Conservation (phyloP, 92 coral and sea anemone genomes). For the Siderastrea radians region DNA sequence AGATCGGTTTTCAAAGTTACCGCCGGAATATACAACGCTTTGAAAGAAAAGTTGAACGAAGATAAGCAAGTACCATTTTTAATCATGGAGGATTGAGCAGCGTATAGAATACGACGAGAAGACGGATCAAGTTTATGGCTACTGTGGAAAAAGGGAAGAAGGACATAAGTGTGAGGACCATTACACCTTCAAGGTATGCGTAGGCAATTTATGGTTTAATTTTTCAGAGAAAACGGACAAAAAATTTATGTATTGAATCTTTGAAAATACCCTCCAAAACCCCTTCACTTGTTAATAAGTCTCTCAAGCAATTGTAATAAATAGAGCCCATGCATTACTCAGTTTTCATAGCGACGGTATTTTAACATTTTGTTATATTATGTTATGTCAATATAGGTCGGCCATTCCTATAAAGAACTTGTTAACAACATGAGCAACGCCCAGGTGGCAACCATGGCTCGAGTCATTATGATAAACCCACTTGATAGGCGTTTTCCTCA, state of each 20-base stretch:
- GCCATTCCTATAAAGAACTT: background rate
- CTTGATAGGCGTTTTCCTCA: background rate
- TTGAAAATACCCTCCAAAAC: too few species aligned
- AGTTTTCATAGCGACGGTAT: too few species aligned
- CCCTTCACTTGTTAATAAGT: too few species aligned
- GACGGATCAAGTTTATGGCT: background rate
- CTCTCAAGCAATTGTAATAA: too few species aligned
- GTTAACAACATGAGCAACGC: background rate
- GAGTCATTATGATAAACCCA: conserved; percentile 8
- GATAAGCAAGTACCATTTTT: background rate
- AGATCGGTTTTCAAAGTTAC: background rate
- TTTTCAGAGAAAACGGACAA: background rate
- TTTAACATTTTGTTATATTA: too few species aligned
- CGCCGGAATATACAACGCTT: background rate
- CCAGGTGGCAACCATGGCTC: background rate
- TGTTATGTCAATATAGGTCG: background rate
- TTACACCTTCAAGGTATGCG: background rate
- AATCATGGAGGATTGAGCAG: background rate
- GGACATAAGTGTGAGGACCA: background rate
- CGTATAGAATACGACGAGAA: background rate
- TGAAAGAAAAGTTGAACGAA: background rate
- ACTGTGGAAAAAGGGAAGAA: background rate
- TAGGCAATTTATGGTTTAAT: background rate
- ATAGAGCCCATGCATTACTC: too few species aligned
- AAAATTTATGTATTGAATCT: too few species aligned